Conservation (phyloP, 2,888 invertebrate species). For the Meiosimyza platycephala region DNA sequence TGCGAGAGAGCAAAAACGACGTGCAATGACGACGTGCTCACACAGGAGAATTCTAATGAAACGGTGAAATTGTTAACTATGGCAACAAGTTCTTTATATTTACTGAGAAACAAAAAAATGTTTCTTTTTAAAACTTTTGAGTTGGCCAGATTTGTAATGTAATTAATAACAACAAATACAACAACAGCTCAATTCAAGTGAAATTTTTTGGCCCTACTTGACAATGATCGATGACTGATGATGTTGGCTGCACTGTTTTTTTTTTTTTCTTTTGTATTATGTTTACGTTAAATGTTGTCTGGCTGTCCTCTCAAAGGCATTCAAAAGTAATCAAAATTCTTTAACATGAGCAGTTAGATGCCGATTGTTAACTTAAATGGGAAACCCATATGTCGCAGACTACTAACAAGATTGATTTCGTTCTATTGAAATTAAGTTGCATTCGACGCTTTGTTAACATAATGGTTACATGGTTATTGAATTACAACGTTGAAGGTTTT, state of each 20-base stretch:
- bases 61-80: conserved; percentile 13
- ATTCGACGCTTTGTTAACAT: background rate
- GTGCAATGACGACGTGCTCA: background rate
- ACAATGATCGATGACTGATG: conserved; percentile 32
- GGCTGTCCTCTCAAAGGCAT: background rate
- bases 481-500: too few species aligned
- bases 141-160: background rate
- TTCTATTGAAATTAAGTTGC: conserved; percentile 11
- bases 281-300: background rate
- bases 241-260: too few species aligned
- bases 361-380: background rate
- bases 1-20: background rate
- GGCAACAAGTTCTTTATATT: background rate
- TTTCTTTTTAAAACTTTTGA: background rate
- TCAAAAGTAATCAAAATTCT: background rate
- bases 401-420: conserved; percentile 4
- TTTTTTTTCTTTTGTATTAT: too few species aligned
- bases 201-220: conserved; percentile 17
- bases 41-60: conserved; percentile 15
- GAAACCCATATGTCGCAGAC: background rate
- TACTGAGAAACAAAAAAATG: too few species aligned
- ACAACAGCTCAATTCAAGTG: conserved; percentile 14
- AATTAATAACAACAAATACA: conserved; percentile 20
- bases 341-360: too few species aligned
- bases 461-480: background rate